These are phyloP conservation scores for Montipora cactus DNA, from an alignment of 64 coral and sea anemone genomes.

Conservation along the genomic window DNA sequence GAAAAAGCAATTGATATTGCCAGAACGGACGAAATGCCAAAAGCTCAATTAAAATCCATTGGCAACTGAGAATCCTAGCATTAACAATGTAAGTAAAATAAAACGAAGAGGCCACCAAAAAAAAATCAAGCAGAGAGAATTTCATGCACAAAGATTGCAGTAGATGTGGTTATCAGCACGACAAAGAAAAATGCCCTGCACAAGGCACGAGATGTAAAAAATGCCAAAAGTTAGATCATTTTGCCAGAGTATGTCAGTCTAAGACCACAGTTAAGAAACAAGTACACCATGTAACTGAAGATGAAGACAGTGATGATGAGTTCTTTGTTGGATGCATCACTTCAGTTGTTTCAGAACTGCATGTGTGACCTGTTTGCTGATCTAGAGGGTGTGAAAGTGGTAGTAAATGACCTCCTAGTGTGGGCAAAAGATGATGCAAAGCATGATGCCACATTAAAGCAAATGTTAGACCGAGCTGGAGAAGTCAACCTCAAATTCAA, in stretches of 20 bases:
- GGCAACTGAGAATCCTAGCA: background rate
- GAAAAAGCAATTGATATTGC: slow-evolving; percentile 17
- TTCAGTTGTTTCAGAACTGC: background rate
- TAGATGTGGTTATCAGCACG: slow-evolving; percentile 25
- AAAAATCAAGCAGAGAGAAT: no score
- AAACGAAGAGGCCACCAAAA: no score
- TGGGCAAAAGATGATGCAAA: slow-evolving; percentile 40
- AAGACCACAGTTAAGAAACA: background rate
- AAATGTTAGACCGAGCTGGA: no score
- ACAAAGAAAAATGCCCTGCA: slow-evolving; percentile 41
- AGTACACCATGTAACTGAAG: background rate
- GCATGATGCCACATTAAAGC: slow-evolving; percentile 1
- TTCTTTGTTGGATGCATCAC: slow-evolving; percentile 25
- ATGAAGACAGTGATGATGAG: slow-evolving; percentile 1
- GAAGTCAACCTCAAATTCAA: no score
- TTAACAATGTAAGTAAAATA: background rate
- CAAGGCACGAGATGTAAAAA: slow-evolving; percentile 30
- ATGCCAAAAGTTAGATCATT: no score
- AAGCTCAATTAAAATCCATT: slow-evolving; percentile 41
- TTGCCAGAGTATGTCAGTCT: background rate
- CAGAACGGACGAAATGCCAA: slow-evolving; percentile 9
- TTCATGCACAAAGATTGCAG: background rate
- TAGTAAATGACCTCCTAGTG: slow-evolving; percentile 44
- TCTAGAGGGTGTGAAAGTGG: slow-evolving; percentile 14
- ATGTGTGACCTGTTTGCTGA: slow-evolving; percentile 54